phyloP scores from a whole-genome alignment of 2,797 vertebrate genomes.

The Linurgus olivaceus region DNA sequence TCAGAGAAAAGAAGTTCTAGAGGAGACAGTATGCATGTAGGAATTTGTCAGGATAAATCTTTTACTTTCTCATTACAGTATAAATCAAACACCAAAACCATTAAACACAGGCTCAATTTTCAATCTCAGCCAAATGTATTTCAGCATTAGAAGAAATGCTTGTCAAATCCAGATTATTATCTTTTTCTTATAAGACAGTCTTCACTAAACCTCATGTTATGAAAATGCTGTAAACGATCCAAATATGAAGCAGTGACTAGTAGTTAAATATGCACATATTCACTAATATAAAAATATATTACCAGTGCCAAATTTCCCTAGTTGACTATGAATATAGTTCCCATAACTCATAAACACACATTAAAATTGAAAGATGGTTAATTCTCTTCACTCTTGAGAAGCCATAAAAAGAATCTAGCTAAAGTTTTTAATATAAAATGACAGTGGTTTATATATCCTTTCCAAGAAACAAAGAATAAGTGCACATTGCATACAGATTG shows the following conservation, averaged over 20 bases:
- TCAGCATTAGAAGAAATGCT: not conserved
- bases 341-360: not conserved
- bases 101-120: not conserved
- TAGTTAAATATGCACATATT: not conserved
- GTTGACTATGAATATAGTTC: not conserved
- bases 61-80: not conserved
- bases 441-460: not conserved
- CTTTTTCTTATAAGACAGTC: not conserved
- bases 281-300: conserved; percentile 4
- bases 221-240: not conserved
- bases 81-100: not conserved
- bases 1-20: not conserved
- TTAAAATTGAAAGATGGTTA: not conserved
- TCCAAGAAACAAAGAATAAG: conserved; percentile 7
- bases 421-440: not conserved
- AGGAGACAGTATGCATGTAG: not conserved
- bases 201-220: not conserved
- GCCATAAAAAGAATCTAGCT: not conserved
- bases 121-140: not conserved
- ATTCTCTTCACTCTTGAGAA: not conserved
- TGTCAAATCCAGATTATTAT: not conserved
- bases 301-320: not conserved
- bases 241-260: not conserved
- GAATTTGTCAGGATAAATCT: not conserved
- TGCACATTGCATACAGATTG: not conserved